Percentiles rank a stretch among this genome's conserved stretches.
Evolutionary conservation across 2,113 vertebrate species (phyloP).

Genomic region (Rousettus leschenaultii): DNA sequence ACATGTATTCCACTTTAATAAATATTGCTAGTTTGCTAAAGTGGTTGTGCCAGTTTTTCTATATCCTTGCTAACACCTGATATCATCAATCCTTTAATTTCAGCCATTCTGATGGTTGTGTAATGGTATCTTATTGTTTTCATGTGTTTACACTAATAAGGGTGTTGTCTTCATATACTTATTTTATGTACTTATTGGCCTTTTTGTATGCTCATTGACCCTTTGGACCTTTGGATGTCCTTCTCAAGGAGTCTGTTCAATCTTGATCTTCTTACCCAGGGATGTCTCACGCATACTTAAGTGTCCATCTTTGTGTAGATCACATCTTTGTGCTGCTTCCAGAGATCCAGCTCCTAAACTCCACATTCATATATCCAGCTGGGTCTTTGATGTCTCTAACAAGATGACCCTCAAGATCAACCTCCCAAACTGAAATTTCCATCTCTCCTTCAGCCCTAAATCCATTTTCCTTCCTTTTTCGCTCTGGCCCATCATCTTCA

Average conservation of each 20-base stretch:
- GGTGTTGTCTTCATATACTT: not conserved
- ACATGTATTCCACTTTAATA: not conserved
- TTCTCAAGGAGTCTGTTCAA: not conserved
- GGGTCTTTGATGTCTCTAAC: not conserved
- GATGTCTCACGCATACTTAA: not conserved
- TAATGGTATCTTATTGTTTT: not conserved
- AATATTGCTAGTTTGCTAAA: conserved; percentile 16
- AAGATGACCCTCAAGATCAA: not conserved
- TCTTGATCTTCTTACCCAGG: not conserved
- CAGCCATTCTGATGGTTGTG: not conserved
- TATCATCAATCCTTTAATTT: not conserved
- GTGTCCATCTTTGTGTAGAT: not conserved
- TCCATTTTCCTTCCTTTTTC: not conserved
- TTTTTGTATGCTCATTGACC: too few species aligned
- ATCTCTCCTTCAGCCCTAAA: not conserved
- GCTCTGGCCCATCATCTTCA: not conserved
- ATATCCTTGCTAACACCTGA: not conserved
- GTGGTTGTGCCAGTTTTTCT: not conserved
- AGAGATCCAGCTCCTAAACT: not conserved
- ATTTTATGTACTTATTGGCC: not conserved
- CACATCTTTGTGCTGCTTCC: not conserved
- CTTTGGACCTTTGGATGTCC: not conserved
- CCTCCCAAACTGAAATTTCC: not conserved
- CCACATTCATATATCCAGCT: not conserved
- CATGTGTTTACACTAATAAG: not conserved